Base-by-base conservation (phyloP, 1,140 invertebrate genomes). In the Muscidifurax raptorellus region DNA sequence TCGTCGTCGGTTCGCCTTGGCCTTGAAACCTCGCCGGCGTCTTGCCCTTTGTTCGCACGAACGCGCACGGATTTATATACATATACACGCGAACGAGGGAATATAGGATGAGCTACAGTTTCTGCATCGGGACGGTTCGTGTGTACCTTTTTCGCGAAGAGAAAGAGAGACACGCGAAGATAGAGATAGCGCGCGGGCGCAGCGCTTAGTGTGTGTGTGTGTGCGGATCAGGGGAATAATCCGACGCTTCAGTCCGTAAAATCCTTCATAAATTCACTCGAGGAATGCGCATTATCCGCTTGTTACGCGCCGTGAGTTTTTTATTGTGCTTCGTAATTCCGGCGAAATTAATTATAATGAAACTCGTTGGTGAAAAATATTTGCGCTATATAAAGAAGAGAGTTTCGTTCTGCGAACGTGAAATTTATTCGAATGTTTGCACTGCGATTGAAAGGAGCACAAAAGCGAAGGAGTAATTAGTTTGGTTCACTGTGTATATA, bases 1-100 rank as follows among this genome's bases (percentile, higher is more conserved):
- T 47, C 40, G 52, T 59, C 9, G 66, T n/a, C 25, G 66, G 27
- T 25, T 85, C 71, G 85, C 90, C 89, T 89, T 90, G 89, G 87
- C 90, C 90, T 90, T 90, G 83, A 80, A 40, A 13, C 12, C 27
- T 13, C 40, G 27, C 52, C n/a, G 40, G 10, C 64, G 30, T 22
- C 40, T 66, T 81, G n/a, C 76, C 64, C 85, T 78, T 76, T 83
- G 77, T 87, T 82, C 83, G 74, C 25, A 32, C 40, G 64, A n/a
- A 18, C 28, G 9, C 9, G 44, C n/a, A 66, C 28, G 52, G 67
- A 83, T 86, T 84, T 80, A 80, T 85, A 47, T 66, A 1, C 12
- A 18, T 18, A 47, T 2, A 47, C 15, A 15, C 13, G 44, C 13
- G 22, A 22, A 59, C 4, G 18, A n/a, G n/a, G 18, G 52, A 7